Conservation (phyloP, 2,797 vertebrate genomes). For the Eulemur rubriventer region DNA sequence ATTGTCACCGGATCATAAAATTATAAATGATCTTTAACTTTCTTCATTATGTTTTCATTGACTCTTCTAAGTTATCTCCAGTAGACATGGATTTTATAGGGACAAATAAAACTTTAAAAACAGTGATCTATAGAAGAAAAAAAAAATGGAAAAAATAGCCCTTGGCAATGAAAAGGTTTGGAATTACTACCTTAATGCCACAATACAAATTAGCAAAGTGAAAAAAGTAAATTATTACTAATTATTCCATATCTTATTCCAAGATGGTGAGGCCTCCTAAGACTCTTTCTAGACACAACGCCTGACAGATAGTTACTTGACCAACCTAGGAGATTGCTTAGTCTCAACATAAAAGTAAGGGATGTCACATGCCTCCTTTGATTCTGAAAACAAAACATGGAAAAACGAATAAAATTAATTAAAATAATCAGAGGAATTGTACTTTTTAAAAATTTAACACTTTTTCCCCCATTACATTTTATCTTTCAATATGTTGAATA, state of each 20-base stretch:
- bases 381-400: neutral
- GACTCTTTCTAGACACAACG: neutral
- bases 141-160: neutral
- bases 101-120: constrained; percentile 31
- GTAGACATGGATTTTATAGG: neutral
- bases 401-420: neutral
- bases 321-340: neutral
- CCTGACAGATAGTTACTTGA: neutral
- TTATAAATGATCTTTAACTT: neutral
- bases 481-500: neutral
- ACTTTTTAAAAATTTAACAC: neutral
- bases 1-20: neutral
- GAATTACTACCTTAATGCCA: neutral
- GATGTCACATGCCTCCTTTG: neutral
- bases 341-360: neutral
- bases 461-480: neutral
- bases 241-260: neutral
- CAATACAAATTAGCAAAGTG: neutral
- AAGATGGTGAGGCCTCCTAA: neutral
- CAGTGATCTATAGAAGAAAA: neutral
- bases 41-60: constrained; percentile 9
- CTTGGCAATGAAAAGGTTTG: neutral
- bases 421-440: neutral
- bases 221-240: neutral
- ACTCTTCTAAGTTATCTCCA: neutral